phyloP scores from a whole-genome alignment of 2,888 invertebrate genomes.

The Panorpa germanica region DNA sequence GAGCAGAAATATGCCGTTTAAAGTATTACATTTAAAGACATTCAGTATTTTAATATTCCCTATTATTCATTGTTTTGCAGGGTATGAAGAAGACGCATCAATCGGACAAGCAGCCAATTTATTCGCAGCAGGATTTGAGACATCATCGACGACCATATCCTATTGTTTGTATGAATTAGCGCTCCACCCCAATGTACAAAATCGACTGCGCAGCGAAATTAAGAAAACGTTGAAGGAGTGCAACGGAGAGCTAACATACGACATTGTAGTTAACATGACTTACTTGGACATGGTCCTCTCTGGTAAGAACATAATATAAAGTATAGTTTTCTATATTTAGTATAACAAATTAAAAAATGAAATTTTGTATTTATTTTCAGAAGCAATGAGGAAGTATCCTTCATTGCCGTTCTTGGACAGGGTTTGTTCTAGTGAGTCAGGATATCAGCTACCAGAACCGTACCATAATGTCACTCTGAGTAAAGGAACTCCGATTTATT shows the following conservation, averaged over 20 bases:
- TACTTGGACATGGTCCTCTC: slow-evolving; percentile 26
- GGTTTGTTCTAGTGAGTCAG: slow-evolving; percentile 17
- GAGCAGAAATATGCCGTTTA: too few species aligned
- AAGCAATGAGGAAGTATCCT: slow-evolving; percentile 22
- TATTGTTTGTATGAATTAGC: slow-evolving; percentile 25
- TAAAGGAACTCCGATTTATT: too few species aligned
- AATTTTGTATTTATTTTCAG: slow-evolving; percentile 14
- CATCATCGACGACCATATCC: slow-evolving; percentile 24
- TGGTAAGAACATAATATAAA: too few species aligned
- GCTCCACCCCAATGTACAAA: slow-evolving; percentile 22
- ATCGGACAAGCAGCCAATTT: too few species aligned
- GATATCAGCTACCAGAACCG: too few species aligned
- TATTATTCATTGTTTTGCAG: too few species aligned
- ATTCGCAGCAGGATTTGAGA: slow-evolving; percentile 10
- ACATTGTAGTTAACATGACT: slow-evolving; percentile 22
- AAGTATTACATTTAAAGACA: too few species aligned
- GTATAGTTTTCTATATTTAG: too few species aligned
- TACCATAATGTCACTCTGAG: too few species aligned
- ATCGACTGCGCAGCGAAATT: slow-evolving; percentile 24
- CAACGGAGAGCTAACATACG: slow-evolving; percentile 21
- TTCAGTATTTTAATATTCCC: too few species aligned
- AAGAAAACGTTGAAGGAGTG: slow-evolving; percentile 19
- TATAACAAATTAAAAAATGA: too few species aligned
- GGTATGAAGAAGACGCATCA: too few species aligned
- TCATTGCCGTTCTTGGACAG: slow-evolving; percentile 22